phyloP scores from a whole-genome alignment of 2,797 vertebrate genomes.

The Oreonectes daqikongensis region DNA sequence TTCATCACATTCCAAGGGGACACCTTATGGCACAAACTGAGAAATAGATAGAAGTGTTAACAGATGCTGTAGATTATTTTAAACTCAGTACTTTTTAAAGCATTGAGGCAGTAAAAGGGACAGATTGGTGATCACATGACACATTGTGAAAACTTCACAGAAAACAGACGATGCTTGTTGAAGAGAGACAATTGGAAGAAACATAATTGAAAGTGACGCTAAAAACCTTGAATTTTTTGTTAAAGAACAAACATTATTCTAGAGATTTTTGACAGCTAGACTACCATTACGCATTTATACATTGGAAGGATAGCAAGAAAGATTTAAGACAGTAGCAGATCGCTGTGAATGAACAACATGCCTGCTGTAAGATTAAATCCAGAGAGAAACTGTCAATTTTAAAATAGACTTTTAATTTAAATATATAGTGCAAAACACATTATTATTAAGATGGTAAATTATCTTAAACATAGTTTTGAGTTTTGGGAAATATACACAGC shows the following conservation, averaged over 20 bases:
- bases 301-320: constrained; percentile 1
- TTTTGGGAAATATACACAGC: not conserved
- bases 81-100: not conserved
- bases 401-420: not conserved
- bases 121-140: not conserved
- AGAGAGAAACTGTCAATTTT: not conserved
- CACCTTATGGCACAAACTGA: not conserved
- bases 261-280: constrained; percentile 4
- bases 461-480: not conserved
- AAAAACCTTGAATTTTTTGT: not conserved
- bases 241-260: not conserved
- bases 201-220: not conserved
- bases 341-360: constrained; percentile 21
- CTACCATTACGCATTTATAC: not conserved
- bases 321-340: constrained; percentile 5
- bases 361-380: constrained; percentile 8
- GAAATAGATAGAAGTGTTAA: not conserved
- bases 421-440: not conserved
- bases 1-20: not conserved
- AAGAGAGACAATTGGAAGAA: not conserved
- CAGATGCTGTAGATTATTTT: not conserved
- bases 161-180: not conserved
- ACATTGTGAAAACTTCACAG: not conserved
- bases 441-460: not conserved
- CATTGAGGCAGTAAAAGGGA: not conserved